Base-by-base conservation (phyloP, 2,888 invertebrate genomes). In the Drosophila nr. perissopoda region DNA sequence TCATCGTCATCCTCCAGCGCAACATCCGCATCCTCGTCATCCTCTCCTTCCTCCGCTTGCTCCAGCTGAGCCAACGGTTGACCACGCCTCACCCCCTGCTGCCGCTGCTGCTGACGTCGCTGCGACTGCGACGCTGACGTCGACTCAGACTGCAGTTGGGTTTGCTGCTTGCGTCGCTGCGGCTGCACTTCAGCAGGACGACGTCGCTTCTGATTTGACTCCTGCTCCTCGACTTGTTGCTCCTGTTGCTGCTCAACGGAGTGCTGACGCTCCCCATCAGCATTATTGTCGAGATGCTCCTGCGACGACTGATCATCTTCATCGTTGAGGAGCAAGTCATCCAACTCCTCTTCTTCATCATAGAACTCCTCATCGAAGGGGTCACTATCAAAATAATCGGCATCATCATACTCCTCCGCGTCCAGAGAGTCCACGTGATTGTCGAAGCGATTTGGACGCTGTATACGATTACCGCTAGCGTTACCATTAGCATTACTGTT, bases 361-460 rank as follows among this genome's bases (percentile, higher is more conserved):
- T 89, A 81, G 56, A 80, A 75, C 48, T 77, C 79, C 11, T 81
- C 84, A 8, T 83, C 85, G 59, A 58, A 82, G 2, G 51, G 70
- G 33, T 79, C 76, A 21, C 70, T 79, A 36, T 81, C 79, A 56
- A 73, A 81, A 48, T 82, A 83, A 13, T 90, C 75, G 25, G 74
- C 77, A 42, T 91, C 89, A 46, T 84, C 83, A 18, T 80, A 83
- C 6, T 84, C 88, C 27, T 90, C 87, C 2, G 71, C 75, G 48
- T 83, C 84, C 16, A 86, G 68, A 2, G 86, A 83, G 21, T 82
- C 74, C 33, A 88, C 64, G 0, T 81, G 77, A 5, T 74, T 78
- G 51, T 90, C 79, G 16, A 83, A 86, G 29, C 86, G 85, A 36
- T 90, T 89, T 1, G 85, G 88, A 42, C 83, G 83, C 62, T 86